Evolutionary conservation across 2,113 vertebrate species (phyloP).

Genomic region (Tor tambroides): DNA sequence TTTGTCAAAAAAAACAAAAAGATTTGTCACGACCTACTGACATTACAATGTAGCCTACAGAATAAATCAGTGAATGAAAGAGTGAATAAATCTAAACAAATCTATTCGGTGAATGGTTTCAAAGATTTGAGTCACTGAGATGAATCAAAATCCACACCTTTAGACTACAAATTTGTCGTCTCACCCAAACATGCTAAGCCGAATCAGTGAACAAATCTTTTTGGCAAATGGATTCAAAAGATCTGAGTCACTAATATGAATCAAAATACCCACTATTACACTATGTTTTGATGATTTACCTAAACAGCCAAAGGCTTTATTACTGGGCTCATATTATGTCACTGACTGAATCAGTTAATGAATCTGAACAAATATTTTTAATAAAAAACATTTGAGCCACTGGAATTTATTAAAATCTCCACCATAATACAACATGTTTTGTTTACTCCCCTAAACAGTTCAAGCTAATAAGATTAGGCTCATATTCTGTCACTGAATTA

Average conservation of each 20-base stretch:
- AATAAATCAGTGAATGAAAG: no score
- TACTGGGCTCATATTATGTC: constrained; percentile 80
- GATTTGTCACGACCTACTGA: no score
- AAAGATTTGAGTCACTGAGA: not conserved
- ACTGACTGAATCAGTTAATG: not conserved
- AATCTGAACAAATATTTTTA: not conserved
- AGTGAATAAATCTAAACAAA: not conserved
- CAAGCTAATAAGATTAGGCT: constrained; percentile 80
- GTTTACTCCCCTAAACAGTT: constrained; percentile 85
- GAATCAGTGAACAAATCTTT: not conserved
- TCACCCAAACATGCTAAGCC: no score
- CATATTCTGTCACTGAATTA: constrained; percentile 71
- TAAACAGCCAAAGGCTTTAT: constrained; percentile 83
- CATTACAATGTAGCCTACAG: no score
- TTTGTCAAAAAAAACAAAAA: no score
- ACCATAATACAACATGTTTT: not conserved
- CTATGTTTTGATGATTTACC: constrained; percentile 73
- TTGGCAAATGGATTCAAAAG: no score
- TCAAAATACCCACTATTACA: not conserved
- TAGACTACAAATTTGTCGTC: not conserved
- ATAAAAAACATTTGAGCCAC: not conserved
- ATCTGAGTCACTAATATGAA: no score
- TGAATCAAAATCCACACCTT: not conserved
- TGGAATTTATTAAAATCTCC: not conserved
- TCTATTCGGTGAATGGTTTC: not conserved